Evolutionary conservation across 2,113 vertebrate genomes (phyloP), one percentile per base, ranked within the genome.

Genomic region (Ceratotherium simum): DNA sequence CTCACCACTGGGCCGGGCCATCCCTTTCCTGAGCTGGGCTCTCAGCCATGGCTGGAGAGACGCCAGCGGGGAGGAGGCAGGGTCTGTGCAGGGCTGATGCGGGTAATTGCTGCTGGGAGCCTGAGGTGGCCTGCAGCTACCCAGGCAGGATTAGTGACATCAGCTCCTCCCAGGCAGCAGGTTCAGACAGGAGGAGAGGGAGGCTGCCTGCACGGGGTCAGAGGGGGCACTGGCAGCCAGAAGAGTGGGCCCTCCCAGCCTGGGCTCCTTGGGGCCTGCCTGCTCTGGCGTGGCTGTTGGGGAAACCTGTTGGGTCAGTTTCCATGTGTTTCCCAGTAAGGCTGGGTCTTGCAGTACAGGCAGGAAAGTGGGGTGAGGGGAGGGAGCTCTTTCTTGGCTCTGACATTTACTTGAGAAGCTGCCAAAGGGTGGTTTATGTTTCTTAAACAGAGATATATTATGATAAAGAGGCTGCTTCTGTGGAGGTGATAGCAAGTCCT

Each of bases 121-220:
- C 98, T 17, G 54, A 1, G 98, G 97, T 98, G 97, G 98, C 97
- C 96, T 75, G 54, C 91, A 98, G 97, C 97, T 92, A 96, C 90
- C 20, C 79, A 29, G 78, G n/a, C 48, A 25, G 93, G 86, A 95
- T 97, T 58, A 92, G 90, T 98, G 97, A 97, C 98, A 97, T 97
- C 97, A 98, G 98, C 97, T 96, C 95, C 95, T 98, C 98, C 98
- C 97, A 88, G 65, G 96, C 42, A 67, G 98, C 83, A 99, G 97
- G 98, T 98, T 95, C 39, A 87, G 96, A 97, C 99, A 99, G 96
- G 98, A 98, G 85, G 5, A 84, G 2, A 94, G 12, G 92, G 91
- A 82, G 17, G 8, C 7, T 2, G 62, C 93, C 56, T 42, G 46
- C 25, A 27, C 76, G 0, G 54, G 97, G 98, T 95, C 98, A 98